A percentile compares a stretch with the other conserved stretches of the same genome.
phyloP scores from a whole-genome alignment of 2,888 invertebrate genomes.

The Tachina lurida region DNA sequence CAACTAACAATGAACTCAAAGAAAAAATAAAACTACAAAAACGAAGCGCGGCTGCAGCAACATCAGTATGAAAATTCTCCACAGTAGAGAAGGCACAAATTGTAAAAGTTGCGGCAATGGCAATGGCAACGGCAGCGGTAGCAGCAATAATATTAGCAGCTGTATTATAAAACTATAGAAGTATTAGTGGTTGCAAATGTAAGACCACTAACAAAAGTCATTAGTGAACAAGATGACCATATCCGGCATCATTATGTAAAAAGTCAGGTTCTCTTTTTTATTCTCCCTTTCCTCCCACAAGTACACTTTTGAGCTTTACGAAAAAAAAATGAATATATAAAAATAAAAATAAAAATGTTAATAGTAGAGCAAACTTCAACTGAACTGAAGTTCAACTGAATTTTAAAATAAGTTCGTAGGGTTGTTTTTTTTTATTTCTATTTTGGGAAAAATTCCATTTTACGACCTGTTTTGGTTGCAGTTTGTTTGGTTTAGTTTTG shows the following conservation, averaged over 20 bases:
- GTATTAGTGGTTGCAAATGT: slow-evolving; percentile 67
- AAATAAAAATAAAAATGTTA: slow-evolving; percentile 1
- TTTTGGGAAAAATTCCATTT: slow-evolving; percentile 56
- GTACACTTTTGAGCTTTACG: slow-evolving; percentile 47
- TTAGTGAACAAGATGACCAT: slow-evolving; percentile 72
- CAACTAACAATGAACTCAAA: slow-evolving; percentile 40
- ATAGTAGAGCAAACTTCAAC: slow-evolving; percentile 36
- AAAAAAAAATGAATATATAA: background rate
- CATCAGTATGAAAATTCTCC: background rate
- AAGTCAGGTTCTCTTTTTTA: slow-evolving; percentile 60
- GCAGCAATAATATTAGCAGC: slow-evolving; percentile 57
- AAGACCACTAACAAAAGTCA: slow-evolving; percentile 70
- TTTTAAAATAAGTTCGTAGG: slow-evolving; percentile 58
- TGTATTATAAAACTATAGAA: slow-evolving; percentile 56
- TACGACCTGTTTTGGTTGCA: slow-evolving; percentile 70
- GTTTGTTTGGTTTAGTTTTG: slow-evolving; percentile 57
- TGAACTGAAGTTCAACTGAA: slow-evolving; percentile 63
- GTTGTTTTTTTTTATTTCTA: slow-evolving; percentile 36
- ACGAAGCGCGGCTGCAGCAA: background rate
- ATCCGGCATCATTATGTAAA: slow-evolving; percentile 70
- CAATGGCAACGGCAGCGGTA: slow-evolving; percentile 24
- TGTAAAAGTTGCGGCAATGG: slow-evolving; percentile 9
- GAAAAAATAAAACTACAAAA: background rate
- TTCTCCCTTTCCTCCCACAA: slow-evolving; percentile 30
- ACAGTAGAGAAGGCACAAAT: slow-evolving; percentile 14